phyloP scores from a whole-genome alignment of 2,797 vertebrate genomes.

The Harpagifer antarcticus region DNA sequence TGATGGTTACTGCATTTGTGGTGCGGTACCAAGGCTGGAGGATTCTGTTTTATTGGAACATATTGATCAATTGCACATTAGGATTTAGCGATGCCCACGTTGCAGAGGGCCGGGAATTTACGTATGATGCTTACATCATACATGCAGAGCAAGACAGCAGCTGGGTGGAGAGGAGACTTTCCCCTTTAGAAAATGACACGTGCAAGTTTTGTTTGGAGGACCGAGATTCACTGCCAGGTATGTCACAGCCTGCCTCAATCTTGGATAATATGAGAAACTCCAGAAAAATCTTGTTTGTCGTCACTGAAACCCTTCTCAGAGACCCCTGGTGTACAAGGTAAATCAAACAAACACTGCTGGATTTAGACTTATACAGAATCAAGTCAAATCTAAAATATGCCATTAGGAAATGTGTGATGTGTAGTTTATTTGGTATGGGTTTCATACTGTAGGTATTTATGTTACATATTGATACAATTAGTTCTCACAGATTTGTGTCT shows the following conservation, averaged over 20 bases:
- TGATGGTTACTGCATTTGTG: conserved; percentile 81
- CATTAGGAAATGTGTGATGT: not conserved
- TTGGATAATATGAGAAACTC: conserved; percentile 89
- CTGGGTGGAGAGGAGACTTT: conserved; percentile 90
- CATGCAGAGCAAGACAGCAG: conserved; percentile 85
- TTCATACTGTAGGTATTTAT: not conserved
- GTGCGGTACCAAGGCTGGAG: conserved; percentile 94
- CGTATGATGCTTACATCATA: conserved; percentile 92
- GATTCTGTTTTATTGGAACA: conserved; percentile 92
- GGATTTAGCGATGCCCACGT: conserved; percentile 88
- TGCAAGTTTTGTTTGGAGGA: conserved; percentile 91
- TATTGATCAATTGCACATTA: conserved; percentile 88
- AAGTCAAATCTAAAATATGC: not conserved
- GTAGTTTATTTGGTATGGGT: not conserved
- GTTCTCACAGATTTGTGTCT: conserved; percentile 1
- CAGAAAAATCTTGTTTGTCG: conserved; percentile 92
- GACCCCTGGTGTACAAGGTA: conserved; percentile 93
- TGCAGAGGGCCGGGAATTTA: conserved; percentile 78
- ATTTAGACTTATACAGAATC: not conserved
- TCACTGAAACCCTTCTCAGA: conserved; percentile 91
- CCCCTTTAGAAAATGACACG: conserved; percentile 84
- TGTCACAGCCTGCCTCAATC: conserved; percentile 86
- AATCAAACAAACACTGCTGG: conserved; percentile 36
- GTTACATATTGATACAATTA: not conserved
- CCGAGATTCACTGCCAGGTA: conserved; percentile 89